Evolutionary conservation across 2,888 invertebrate genomes (phyloP), one percentile per base, ranked within the genome.

Genomic region (Xestia ashworthii): DNA sequence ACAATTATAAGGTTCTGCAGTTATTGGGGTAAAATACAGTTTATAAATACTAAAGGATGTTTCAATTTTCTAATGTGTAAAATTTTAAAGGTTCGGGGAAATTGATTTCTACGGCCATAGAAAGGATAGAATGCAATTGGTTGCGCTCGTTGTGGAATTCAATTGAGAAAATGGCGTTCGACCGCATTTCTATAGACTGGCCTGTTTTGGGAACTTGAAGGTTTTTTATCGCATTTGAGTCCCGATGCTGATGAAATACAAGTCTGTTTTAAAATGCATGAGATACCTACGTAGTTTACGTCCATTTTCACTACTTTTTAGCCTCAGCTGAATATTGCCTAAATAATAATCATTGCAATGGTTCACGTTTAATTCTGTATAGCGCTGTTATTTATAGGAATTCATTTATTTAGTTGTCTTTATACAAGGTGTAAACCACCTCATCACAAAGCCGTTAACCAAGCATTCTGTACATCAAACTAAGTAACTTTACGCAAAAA

Each of bases 41-140:
- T 76, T 75, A 68, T 75, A 75, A n/a, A 46, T 46, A 58, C 2
- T 19, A 48, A 78, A 81, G 76, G 82, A 88, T 84, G 81, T 81
- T 74, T 88, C 69, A 87, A 86, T 87, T 82, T 86, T 73, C 53
- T 64, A 38, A 76, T 46, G 64, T 74, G 67, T 75, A 72, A 76
- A 68, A 73, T 65, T 78, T 65, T 78, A 53, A 53, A n/a, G 55
- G 64, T 76, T 71, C 16, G 25, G 25, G 22, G n/a, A 76, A 80
- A 82, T 86, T 80, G 79, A 85, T 87, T 86, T 83, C 14, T 78
- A 67, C 76, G 80, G 67, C 41, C 69, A 62, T 74, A 70, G 62
- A 32, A 55, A 55, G 58, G 58, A 80, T 75, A 73, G 75, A 71
- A 82, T 32, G 67, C 38, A 50, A 83, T 84, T 85, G 14, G 78